phyloP scores from a whole-genome alignment of 1,140 invertebrate genomes.

The Pseudomyrmex flavicornis region DNA sequence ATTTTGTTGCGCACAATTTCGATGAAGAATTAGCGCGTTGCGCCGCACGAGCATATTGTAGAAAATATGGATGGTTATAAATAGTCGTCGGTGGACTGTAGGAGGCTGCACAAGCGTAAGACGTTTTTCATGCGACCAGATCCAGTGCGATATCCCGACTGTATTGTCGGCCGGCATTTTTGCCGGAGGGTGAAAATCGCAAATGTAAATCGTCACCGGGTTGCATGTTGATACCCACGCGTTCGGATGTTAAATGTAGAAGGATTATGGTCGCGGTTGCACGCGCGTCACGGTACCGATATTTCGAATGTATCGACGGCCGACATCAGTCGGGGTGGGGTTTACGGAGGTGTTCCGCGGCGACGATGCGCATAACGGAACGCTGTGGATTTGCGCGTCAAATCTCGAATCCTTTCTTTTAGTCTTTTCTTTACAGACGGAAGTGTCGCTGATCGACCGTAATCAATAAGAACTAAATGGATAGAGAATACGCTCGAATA shows the following conservation, averaged over 20 bases:
- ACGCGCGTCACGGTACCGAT: conserved; percentile 51
- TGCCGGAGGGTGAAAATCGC: conserved; percentile 54
- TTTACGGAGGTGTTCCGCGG: conserved; percentile 36
- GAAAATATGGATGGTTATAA: conserved; percentile 42
- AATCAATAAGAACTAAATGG: conserved; percentile 62
- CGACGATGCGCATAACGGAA: conserved; percentile 19
- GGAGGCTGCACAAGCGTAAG: conserved; percentile 51
- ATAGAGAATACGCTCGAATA: conserved; percentile 37
- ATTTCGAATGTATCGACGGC: conserved; percentile 58
- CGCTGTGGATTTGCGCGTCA: conserved; percentile 37
- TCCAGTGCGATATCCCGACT: conserved; percentile 45
- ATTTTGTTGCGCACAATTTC: neutral
- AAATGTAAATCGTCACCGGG: conserved; percentile 62
- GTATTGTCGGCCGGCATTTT: conserved; percentile 52
- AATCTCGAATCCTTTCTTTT: conserved; percentile 10
- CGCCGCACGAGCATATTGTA: neutral
- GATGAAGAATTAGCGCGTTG: conserved; percentile 24
- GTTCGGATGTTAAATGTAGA: conserved; percentile 56
- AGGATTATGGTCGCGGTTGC: conserved; percentile 39
- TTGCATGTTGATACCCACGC: conserved; percentile 59
- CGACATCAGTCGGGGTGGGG: conserved; percentile 41
- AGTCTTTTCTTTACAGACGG: conserved; percentile 18
- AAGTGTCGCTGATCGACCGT: conserved; percentile 55
- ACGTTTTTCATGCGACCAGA: conserved; percentile 54
- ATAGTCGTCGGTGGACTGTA: conserved; percentile 49